phyloP scores from a whole-genome alignment of 2,888 invertebrate genomes.

The Sminthurinus aureus region DNA sequence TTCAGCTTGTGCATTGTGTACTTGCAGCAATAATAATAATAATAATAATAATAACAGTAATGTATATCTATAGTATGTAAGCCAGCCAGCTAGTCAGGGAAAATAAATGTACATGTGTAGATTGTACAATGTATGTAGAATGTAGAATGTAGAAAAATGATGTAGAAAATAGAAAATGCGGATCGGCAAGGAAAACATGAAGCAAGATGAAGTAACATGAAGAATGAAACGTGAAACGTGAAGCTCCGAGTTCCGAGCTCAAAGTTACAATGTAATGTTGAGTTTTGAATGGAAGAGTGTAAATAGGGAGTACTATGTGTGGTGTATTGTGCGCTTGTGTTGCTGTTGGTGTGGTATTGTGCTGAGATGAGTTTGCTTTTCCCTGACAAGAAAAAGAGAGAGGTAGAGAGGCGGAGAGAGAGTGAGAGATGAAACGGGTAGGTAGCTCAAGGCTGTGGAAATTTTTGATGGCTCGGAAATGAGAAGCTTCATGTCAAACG shows the following conservation, averaged over 20 bases:
- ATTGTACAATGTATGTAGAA: not conserved
- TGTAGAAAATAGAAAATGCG: not conserved
- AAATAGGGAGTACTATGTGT: not conserved
- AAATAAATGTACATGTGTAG: not conserved
- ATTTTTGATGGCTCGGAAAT: constrained; percentile 42
- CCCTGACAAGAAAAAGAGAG: not conserved
- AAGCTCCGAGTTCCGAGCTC: not conserved
- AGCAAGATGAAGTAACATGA: not conserved
- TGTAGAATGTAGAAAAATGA: not conserved
- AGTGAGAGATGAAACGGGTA: not conserved
- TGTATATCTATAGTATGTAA: too few relatives aligned
- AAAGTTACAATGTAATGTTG: too few relatives aligned
- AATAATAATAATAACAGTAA: too few relatives aligned
- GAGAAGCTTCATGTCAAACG: constrained; percentile 43
- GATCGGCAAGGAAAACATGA: not conserved
- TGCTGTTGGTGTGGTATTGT: too few relatives aligned
- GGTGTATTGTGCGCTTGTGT: not conserved
- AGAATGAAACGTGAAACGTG: not conserved
- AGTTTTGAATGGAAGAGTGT: not conserved
- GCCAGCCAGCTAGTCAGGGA: too few relatives aligned
- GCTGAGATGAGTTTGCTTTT: not conserved
- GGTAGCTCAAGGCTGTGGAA: constrained; percentile 32
- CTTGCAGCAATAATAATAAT: too few relatives aligned
- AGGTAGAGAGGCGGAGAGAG: constrained; percentile 6
- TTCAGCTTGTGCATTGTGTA: too few relatives aligned